Conservation (phyloP, 2,113 vertebrate species). For the Stercorarius parasiticus region DNA sequence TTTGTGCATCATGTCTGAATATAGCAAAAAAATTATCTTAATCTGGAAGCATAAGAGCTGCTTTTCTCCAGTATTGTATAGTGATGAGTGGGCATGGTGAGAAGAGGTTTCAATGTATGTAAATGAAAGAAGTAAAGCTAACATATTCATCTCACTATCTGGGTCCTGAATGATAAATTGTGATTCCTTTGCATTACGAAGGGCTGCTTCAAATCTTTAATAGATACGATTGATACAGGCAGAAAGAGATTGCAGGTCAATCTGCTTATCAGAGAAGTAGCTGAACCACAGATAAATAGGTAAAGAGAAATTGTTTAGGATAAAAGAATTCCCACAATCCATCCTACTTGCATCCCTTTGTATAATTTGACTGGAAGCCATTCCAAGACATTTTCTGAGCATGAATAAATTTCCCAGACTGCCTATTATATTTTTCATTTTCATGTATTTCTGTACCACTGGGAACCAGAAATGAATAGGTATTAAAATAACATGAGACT, state of each 20-base stretch:
- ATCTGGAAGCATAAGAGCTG: background rate
- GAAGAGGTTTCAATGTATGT: background rate
- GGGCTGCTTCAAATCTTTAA: background rate
- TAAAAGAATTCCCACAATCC: background rate
- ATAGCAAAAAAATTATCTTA: background rate
- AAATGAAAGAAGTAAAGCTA: background rate
- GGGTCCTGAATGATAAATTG: background rate
- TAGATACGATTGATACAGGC: background rate
- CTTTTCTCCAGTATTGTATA: background rate
- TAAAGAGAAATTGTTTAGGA: background rate
- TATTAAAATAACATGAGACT: background rate
- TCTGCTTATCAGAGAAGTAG: background rate
- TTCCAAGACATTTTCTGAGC: background rate
- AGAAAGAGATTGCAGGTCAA: background rate
- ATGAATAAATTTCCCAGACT: background rate
- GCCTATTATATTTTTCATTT: conserved; percentile 4
- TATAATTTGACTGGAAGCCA: background rate
- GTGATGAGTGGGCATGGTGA: background rate
- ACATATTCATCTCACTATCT: background rate
- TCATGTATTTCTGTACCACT: background rate
- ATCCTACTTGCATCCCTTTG: background rate
- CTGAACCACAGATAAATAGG: background rate
- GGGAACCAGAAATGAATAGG: background rate
- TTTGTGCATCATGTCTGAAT: background rate
- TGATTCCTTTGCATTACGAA: background rate